phyloP scores from a whole-genome alignment of 1,140 invertebrate species.

The Palaemon carinicauda region DNA sequence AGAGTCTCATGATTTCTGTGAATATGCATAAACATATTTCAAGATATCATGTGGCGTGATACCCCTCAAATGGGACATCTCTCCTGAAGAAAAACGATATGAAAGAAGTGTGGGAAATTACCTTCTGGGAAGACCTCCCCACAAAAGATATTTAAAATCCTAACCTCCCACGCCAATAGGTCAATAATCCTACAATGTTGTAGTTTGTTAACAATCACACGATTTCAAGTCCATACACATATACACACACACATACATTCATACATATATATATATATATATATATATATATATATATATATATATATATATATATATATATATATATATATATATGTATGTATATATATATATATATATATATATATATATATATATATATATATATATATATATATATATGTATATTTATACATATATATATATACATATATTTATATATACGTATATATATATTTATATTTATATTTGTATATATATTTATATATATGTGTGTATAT shows the following conservation, averaged over 20 bases:
- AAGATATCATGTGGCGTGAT: no score
- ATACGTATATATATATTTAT: not conserved
- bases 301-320: constrained; percentile 23
- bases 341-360: not conserved
- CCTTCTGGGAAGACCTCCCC: no score
- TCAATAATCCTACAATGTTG: no score
- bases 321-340: constrained; percentile 13
- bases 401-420: not conserved
- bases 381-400: not conserved
- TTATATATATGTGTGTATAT: not conserved
- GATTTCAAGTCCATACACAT: not conserved
- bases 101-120: no score
- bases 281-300: constrained; percentile 23
- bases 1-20: no score
- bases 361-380: no score
- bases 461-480: not conserved
- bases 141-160: no score
- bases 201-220: no score
- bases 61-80: no score
- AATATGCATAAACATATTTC: no score
- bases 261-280: not conserved
- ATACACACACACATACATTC: not conserved
- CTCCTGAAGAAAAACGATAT: no score
- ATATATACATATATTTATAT: not conserved
- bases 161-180: no score